Evolutionary conservation across 2,888 invertebrate species (phyloP).

Genomic region (Achlya flavicornis): DNA sequence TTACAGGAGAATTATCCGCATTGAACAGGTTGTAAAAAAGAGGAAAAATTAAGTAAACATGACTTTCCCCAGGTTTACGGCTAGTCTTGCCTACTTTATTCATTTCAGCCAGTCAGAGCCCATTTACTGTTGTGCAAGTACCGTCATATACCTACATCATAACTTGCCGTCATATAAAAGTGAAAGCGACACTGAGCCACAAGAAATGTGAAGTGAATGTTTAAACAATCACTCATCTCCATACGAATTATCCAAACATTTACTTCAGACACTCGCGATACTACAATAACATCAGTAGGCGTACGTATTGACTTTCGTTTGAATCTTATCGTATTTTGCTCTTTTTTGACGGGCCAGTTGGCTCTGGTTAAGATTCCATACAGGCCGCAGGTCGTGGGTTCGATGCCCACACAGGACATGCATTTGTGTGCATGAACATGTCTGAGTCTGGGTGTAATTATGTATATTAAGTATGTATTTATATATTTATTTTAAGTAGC

Average conservation of each 20-base stretch:
- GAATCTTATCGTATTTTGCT: too few species aligned
- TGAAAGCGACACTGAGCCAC: conserved; percentile 4
- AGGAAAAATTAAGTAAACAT: conserved; percentile 26
- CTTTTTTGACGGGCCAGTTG: too few species aligned
- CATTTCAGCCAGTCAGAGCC: conserved; percentile 24
- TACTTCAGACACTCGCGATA: too few species aligned
- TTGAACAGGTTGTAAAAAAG: conserved; percentile 22
- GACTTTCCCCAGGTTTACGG: conserved; percentile 24
- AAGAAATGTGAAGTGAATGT: not conserved
- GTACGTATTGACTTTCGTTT: too few species aligned
- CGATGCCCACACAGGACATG: too few species aligned
- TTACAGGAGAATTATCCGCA: conserved; percentile 11
- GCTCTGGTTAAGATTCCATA: too few species aligned
- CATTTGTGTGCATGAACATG: too few species aligned
- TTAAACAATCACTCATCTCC: not conserved
- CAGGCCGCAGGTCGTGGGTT: too few species aligned
- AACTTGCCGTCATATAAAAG: conserved; percentile 29
- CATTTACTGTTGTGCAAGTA: conserved; percentile 23
- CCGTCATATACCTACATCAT: conserved; percentile 22
- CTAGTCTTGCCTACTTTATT: conserved; percentile 31
- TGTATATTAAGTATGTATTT: too few species aligned
- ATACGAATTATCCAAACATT: not conserved
- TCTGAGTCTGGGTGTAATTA: too few species aligned
- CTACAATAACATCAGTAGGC: too few species aligned
- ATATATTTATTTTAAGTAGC: too few species aligned